Conservation (phyloP, 2,888 invertebrate species). For the Anoncus sp. region DNA sequence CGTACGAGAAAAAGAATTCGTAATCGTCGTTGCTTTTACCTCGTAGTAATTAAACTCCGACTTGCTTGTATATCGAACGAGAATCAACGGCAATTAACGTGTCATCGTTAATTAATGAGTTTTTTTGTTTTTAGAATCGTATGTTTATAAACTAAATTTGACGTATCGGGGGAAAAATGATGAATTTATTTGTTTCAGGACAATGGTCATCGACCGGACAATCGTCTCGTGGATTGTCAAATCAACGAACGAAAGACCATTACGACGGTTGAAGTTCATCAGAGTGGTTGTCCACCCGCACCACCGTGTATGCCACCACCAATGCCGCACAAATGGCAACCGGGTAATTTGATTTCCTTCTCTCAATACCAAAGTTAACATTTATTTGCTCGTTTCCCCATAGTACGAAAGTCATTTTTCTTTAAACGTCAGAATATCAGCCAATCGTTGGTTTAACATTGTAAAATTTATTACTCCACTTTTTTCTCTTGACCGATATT, state of each 20-base stretch:
- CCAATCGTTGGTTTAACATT: background rate
- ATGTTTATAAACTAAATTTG: background rate
- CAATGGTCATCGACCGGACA: conserved; percentile 73
- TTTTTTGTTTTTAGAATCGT: background rate
- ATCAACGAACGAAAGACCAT: conserved; percentile 86
- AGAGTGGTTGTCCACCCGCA: conserved; percentile 80
- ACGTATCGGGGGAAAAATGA: background rate
- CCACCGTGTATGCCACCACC: conserved; percentile 80
- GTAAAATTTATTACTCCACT: background rate
- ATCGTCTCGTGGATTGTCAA: conserved; percentile 69
- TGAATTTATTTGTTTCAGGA: conserved; percentile 67
- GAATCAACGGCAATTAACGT: conserved; percentile 8
- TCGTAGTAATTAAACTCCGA: conserved; percentile 11
- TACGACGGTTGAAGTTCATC: conserved; percentile 90
- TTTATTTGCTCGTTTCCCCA: background rate
- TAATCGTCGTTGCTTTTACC: conserved; percentile 3
- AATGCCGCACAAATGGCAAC: conserved; percentile 80
- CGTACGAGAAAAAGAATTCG: background rate
- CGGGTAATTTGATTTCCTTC: conserved; percentile 70
- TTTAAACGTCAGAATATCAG: background rate
- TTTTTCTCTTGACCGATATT: background rate
- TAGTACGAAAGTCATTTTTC: background rate
- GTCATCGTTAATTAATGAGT: background rate
- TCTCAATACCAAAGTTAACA: background rate
- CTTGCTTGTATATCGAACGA: background rate